Evolutionary conservation across 1,140 invertebrate species (phyloP).

Genomic region (Camponotus floridanus): DNA sequence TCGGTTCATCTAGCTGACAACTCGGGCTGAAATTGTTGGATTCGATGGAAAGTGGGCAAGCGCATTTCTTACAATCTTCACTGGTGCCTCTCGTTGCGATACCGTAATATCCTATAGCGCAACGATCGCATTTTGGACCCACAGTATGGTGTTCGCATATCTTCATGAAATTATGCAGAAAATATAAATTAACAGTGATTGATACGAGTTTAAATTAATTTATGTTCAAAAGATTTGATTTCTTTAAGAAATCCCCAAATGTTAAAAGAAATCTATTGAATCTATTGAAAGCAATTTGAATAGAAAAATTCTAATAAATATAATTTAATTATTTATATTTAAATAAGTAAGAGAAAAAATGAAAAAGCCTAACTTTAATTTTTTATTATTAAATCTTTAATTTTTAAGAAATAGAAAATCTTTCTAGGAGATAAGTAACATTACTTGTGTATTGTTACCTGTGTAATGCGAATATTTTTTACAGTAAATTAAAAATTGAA

Average conservation of each 20-base stretch:
- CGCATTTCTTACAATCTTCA: conserved; percentile 94
- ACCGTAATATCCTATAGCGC: conserved; percentile 96
- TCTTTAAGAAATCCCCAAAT: neutral
- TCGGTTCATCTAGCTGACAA: conserved; percentile 90
- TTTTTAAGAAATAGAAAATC: neutral
- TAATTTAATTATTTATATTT: neutral
- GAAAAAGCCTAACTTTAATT: no score
- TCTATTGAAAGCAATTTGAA: neutral
- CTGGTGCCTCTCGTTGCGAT: conserved; percentile 92
- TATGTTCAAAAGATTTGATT: neutral
- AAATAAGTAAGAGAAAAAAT: no score
- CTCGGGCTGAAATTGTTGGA: conserved; percentile 96
- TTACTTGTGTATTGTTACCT: neutral
- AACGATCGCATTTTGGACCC: conserved; percentile 93
- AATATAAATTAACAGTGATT: neutral
- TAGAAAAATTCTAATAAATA: neutral
- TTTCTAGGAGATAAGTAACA: conserved; percentile 2
- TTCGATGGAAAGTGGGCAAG: conserved; percentile 92
- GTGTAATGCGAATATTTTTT: neutral
- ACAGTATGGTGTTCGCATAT: conserved; percentile 90
- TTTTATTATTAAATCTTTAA: no score
- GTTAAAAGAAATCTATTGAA: neutral
- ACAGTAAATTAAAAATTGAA: neutral
- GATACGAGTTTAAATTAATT: neutral
- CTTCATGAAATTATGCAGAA: conserved; percentile 79